phyloP scores from a whole-genome alignment of 2,888 invertebrate species.

The Amblyjoppa fuscipennis region DNA sequence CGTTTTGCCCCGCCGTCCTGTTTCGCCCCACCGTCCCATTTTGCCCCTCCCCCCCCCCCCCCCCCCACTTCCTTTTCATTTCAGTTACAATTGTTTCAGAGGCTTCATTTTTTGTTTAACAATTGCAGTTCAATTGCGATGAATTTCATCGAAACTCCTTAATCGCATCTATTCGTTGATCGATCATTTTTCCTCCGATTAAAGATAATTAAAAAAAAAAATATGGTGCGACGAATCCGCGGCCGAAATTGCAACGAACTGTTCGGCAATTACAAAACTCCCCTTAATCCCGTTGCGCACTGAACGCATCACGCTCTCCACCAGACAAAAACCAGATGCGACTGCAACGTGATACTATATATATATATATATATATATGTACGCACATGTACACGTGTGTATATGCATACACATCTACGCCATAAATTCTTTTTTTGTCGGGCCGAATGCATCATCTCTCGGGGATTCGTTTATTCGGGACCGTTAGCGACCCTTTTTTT shows the following conservation, averaged over 20 bases:
- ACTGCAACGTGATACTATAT: neutral
- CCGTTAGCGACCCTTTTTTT: constrained; percentile 45
- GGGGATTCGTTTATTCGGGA: constrained; percentile 39
- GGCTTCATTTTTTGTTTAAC: too few relatives aligned
- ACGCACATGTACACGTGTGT: neutral
- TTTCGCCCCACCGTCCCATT: too few relatives aligned
- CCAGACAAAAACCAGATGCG: constrained; percentile 49
- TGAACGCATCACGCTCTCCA: constrained; percentile 17
- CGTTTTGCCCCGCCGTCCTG: too few relatives aligned
- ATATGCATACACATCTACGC: neutral
- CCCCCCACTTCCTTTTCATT: too few relatives aligned
- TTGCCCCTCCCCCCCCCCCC: too few relatives aligned
- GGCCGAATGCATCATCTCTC: constrained; percentile 32
- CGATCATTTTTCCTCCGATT: neutral
- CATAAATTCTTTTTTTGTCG: constrained; percentile 41
- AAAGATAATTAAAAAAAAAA: neutral
- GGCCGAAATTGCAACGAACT: neutral
- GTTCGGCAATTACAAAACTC: neutral
- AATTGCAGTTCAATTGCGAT: too few relatives aligned
- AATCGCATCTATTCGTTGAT: neutral
- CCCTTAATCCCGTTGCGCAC: neutral
- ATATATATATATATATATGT: neutral
- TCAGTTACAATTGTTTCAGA: too few relatives aligned
- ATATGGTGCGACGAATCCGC: neutral
- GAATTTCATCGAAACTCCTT: too few relatives aligned